These are phyloP conservation scores for Fratercula arctica DNA, from an alignment of 2,797 vertebrate genomes.

Conservation along the genomic window DNA sequence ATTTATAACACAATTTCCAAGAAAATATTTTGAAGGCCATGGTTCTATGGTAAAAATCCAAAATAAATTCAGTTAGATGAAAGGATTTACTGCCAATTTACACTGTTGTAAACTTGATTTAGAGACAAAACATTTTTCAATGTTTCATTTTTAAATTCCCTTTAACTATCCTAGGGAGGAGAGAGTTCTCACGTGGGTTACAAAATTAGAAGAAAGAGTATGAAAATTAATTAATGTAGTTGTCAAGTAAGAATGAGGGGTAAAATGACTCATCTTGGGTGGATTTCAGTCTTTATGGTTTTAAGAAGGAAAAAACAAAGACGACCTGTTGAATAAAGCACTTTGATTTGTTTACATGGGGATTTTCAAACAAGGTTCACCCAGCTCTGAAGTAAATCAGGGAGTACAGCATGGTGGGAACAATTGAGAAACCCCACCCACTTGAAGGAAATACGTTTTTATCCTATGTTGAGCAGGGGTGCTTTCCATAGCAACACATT, in stretches of 20 bases:
- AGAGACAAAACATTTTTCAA: background rate
- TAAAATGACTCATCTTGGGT: background rate
- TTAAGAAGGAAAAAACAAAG: background rate
- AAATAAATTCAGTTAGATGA: background rate
- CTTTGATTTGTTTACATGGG: background rate
- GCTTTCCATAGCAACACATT: background rate
- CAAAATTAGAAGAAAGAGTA: background rate
- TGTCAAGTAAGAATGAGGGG: background rate
- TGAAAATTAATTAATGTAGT: background rate
- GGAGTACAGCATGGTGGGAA: background rate
- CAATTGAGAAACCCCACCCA: background rate
- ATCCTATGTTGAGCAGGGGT: background rate
- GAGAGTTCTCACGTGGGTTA: background rate
- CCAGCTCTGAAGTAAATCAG: background rate
- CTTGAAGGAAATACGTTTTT: background rate
- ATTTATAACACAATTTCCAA: background rate
- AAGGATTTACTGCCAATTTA: background rate
- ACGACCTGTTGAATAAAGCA: background rate
- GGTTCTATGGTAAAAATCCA: background rate
- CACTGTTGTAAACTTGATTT: background rate
- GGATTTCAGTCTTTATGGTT: background rate
- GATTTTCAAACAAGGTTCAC: background rate
- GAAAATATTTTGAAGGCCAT: background rate
- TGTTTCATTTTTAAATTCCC: background rate
- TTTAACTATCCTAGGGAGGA: background rate